These are phyloP conservation scores for Allygus modestus DNA, from an alignment of 2,888 invertebrate species.

Conservation along the genomic window DNA sequence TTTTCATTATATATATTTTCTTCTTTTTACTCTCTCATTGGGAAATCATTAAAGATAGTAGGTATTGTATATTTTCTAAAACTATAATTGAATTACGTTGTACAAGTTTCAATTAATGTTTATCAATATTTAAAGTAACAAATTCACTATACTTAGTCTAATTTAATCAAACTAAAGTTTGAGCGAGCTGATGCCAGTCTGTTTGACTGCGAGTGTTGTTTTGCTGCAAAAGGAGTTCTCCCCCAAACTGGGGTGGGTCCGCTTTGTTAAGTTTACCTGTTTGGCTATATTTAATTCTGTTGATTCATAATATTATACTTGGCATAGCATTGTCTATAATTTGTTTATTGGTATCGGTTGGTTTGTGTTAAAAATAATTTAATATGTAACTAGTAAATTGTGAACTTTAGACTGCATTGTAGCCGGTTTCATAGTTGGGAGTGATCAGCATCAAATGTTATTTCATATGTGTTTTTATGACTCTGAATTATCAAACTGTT, in stretches of 20 bases:
- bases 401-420: constrained; percentile 44
- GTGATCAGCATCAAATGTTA: background rate
- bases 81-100: too few relatives aligned
- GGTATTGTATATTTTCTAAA: too few relatives aligned
- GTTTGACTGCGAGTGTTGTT: too few relatives aligned
- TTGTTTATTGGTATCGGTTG: constrained; percentile 54
- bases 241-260: background rate
- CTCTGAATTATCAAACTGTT: background rate
- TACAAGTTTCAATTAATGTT: too few relatives aligned
- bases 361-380: constrained; percentile 53
- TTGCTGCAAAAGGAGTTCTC: constrained; percentile 42
- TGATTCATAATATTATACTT: constrained; percentile 50
- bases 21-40: too few relatives aligned
- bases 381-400: constrained; percentile 52
- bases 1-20: too few relatives aligned
- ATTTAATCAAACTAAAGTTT: too few relatives aligned
- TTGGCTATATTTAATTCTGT: constrained; percentile 54
- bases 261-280: constrained; percentile 55
- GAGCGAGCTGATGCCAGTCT: too few relatives aligned
- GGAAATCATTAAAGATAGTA: too few relatives aligned
- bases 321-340: constrained; percentile 42
- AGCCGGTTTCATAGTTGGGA: background rate
- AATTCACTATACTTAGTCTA: too few relatives aligned
- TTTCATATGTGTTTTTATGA: background rate
- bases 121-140: too few relatives aligned